A percentile compares a stretch with the other conserved stretches of the same genome.
Evolutionary conservation across 2,888 invertebrate species (phyloP).

Genomic region (Spialia ferax): DNA sequence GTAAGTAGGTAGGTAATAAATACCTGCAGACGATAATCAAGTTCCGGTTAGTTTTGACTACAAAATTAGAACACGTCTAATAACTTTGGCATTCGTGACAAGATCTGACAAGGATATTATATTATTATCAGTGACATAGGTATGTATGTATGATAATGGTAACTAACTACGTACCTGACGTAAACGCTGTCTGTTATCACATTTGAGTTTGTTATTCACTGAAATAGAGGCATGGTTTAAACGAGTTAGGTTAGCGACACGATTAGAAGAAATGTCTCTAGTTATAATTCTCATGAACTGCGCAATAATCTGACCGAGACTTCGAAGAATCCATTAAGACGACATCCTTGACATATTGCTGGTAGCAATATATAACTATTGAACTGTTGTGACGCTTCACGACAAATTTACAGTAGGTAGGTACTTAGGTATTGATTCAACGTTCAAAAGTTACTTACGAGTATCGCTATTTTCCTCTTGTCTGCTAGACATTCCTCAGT

Average conservation of each 20-base stretch:
- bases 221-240: not conserved
- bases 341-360: conserved; percentile 71
- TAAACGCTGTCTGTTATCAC: conserved; percentile 13
- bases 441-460: conserved; percentile 58
- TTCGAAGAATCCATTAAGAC: conserved; percentile 72
- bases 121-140: conserved; percentile 28
- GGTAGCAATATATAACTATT: conserved; percentile 44
- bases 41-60: conserved; percentile 42
- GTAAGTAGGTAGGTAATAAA: conserved; percentile 29
- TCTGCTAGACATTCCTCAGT: conserved; percentile 48
- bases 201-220: conserved; percentile 1
- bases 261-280: conserved; percentile 25
- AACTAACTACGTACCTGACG: not conserved
- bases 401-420: conserved; percentile 5
- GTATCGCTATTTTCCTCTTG: conserved; percentile 49
- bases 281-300: conserved; percentile 58
- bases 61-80: conserved; percentile 34
- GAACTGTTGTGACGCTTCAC: conserved; percentile 47
- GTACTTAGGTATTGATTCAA: conserved; percentile 1
- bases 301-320: conserved; percentile 69
- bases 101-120: conserved; percentile 31
- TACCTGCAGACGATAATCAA: conserved; percentile 30
- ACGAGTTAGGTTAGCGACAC: not conserved
- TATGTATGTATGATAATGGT: not conserved
- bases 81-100: conserved; percentile 40